Percentiles rank a stretch among this genome's conserved stretches.
Conservation (phyloP, 2,113 vertebrate genomes). For the Pseudorhombus dupliciocellatus region DNA sequence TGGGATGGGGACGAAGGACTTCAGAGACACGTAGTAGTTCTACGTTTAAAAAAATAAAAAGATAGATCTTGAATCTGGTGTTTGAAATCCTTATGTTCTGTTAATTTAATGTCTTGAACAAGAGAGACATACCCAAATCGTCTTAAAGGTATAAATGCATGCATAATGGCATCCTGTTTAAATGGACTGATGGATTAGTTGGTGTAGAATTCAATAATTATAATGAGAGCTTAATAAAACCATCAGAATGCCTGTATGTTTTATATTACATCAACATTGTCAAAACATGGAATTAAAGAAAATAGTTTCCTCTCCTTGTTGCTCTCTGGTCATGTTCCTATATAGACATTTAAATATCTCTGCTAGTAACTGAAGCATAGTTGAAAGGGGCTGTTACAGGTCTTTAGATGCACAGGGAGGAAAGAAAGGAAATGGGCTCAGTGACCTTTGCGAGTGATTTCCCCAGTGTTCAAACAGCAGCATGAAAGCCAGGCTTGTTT, state of each 20-base stretch:
- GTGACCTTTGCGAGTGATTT: slow-evolving; percentile 85
- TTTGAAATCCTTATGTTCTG: not conserved
- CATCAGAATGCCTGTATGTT: not conserved
- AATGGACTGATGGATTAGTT: not conserved
- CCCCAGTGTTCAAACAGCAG: slow-evolving; percentile 84
- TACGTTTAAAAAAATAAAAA: slow-evolving; percentile 82
- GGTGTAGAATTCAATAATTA: not conserved
- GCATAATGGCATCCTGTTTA: not conserved
- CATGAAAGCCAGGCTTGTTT: slow-evolving; percentile 86
- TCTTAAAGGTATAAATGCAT: not conserved
- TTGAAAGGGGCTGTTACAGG: slow-evolving; percentile 75
- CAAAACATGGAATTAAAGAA: slow-evolving; percentile 31
- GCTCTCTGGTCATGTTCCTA: slow-evolving; percentile 50
- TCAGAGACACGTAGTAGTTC: slow-evolving; percentile 86
- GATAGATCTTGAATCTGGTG: slow-evolving; percentile 5
- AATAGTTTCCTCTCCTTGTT: slow-evolving; percentile 27
- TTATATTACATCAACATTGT: not conserved
- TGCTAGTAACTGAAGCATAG: slow-evolving; percentile 70
- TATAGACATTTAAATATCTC: slow-evolving; percentile 68
- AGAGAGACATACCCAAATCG: not conserved
- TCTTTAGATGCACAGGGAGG: slow-evolving; percentile 73
- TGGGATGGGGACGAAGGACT: slow-evolving; percentile 87
- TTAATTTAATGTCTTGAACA: not conserved
- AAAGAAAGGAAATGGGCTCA: slow-evolving; percentile 85
- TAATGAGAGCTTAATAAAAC: not conserved